Conservation (phyloP, 2,888 invertebrate species). For the Entomobrya multifasciata region DNA sequence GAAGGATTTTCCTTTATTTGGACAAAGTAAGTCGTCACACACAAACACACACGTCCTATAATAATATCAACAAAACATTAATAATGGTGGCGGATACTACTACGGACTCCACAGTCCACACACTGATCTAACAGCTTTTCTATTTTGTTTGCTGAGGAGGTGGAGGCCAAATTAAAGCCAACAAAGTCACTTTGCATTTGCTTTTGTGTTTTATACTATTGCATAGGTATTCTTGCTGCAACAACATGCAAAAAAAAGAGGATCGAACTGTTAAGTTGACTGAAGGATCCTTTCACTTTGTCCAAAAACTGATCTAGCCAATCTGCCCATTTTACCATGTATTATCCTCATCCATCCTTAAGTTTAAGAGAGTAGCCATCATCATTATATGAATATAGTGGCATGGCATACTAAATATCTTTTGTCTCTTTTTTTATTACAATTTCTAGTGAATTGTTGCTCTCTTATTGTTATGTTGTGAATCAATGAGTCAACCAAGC, state of each 20-base stretch:
- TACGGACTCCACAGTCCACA: too few species aligned
- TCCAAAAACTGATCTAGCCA: conserved; percentile 71
- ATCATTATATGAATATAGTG: conserved; percentile 6
- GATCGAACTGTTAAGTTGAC: too few species aligned
- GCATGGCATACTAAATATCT: conserved; percentile 21
- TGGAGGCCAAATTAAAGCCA: conserved; percentile 58
- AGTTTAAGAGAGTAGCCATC: too few species aligned
- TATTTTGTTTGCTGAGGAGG: conserved; percentile 49
- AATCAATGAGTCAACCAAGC: conserved; percentile 27
- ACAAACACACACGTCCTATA: conserved; percentile 41
- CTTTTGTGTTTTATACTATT: too few species aligned
- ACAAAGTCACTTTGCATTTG: conserved; percentile 44
- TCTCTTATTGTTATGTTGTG: not conserved
- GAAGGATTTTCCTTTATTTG: conserved; percentile 65
- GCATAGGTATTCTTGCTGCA: not conserved
- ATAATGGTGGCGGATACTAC: conserved; percentile 20
- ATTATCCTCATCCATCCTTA: conserved; percentile 48
- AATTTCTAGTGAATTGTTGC: conserved; percentile 10
- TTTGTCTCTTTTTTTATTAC: not conserved
- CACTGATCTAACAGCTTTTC: too few species aligned
- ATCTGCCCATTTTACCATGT: conserved; percentile 63
- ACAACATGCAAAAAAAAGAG: conserved; percentile 44
- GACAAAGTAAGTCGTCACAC: conserved; percentile 65
- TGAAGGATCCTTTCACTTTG: conserved; percentile 68
- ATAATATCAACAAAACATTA: conserved; percentile 37